Evolutionary conservation across 2,888 invertebrate species (phyloP), one percentile per base, ranked within the genome.

Genomic region (Diploptera punctata): DNA sequence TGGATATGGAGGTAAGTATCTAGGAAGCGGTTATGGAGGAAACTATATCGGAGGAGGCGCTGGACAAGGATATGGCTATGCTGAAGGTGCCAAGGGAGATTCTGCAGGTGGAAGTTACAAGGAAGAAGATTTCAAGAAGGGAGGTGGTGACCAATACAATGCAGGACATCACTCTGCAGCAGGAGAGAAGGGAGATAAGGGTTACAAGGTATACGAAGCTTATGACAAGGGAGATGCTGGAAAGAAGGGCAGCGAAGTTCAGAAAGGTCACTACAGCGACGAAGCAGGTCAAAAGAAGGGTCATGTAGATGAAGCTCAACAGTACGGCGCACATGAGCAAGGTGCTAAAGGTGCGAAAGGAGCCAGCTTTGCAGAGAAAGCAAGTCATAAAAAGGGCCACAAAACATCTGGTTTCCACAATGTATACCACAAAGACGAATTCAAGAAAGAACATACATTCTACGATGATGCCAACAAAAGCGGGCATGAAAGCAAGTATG

Each of bases 381-480:
- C 87, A 69, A 87, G 87, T 75, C 87, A 86, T 81, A 89, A 89
- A 81, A 91, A 91, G 79, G 91, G 91, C 0, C 88, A 90, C 74
- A 90, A 90, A 68, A 86, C 90, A 24, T 89, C 87, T 7, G 92
- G 92, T 19, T 92, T 87, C 83, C 91, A 91, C 81, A 91, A 90
- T 78, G 89, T 91, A 1, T 91, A 89, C 82, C 87, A 88, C 82
- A 92, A 92, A 84, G 90, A 93, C 79, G 93, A 93, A 81, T 92
- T 87, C 85, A 91, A 92, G 81, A 92, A 92, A 79, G 90, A 91
- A 78, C 91, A 91, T 77, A 89, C 89, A 77, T 92, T 92, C 83
- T 92, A 92, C 80, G 92, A 92, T 78, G 90, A 90, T 65, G 87
- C 88, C 29, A 89, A 91, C 79, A 87, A 88, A 68, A 87, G 86